Conservation (phyloP, 2,113 vertebrate genomes). For the Otocyon megalotis region DNA sequence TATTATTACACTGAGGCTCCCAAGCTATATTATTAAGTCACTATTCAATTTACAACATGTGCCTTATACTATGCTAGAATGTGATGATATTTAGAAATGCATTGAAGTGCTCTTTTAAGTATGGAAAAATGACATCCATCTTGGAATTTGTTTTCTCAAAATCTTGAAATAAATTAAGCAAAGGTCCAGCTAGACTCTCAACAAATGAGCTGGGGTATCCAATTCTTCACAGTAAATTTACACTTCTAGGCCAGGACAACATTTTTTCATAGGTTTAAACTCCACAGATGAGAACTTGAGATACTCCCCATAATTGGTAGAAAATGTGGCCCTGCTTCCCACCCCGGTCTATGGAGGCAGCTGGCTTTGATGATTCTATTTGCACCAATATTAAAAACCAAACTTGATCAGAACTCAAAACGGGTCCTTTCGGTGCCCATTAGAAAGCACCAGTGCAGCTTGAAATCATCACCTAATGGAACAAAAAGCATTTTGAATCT, state of each 20-base stretch:
- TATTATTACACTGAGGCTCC: neutral
- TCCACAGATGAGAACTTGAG: neutral
- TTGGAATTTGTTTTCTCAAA: neutral
- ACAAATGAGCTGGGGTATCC: neutral
- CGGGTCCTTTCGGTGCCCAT: neutral
- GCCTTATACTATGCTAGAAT: neutral
- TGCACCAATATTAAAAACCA: constrained; percentile 45
- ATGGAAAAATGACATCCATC: neutral
- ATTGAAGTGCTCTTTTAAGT: neutral
- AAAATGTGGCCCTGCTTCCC: neutral
- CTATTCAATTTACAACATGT: neutral
- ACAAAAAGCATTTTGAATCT: constrained; percentile 59
- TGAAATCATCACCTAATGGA: constrained; percentile 77
- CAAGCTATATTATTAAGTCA: neutral
- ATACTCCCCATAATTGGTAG: neutral
- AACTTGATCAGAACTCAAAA: neutral
- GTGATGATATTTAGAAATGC: neutral
- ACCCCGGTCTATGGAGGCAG: fast-evolving
- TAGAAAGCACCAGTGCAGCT: neutral
- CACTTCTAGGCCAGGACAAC: neutral
- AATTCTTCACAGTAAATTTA: neutral
- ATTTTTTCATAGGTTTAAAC: constrained; percentile 16
- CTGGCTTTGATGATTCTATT: constrained; percentile 64
- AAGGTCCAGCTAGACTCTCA: neutral
- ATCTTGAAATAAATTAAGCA: neutral